Evolutionary conservation across 2,888 invertebrate species (phyloP).

Genomic region (Oscheius myriophilus): DNA sequence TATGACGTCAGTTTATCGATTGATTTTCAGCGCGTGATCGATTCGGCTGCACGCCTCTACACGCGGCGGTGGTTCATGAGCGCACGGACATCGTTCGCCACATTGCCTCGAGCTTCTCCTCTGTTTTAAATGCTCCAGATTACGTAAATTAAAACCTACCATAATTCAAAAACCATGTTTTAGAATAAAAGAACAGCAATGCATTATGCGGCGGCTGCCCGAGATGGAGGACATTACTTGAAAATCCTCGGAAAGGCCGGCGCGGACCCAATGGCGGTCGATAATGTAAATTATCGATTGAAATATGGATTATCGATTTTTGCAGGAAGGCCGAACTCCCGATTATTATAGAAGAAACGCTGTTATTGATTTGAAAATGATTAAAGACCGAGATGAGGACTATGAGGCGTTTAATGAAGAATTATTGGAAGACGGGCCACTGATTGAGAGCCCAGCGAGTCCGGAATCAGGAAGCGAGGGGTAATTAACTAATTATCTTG

Average conservation of each 20-base stretch:
- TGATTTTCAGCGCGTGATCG: slow-evolving; percentile 42
- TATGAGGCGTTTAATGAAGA: slow-evolving; percentile 53
- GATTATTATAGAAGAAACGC: slow-evolving; percentile 82
- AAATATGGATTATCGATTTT: slow-evolving; percentile 31
- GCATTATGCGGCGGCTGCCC: slow-evolving; percentile 85
- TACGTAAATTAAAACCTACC: slow-evolving; percentile 61
- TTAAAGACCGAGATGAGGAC: slow-evolving; percentile 60
- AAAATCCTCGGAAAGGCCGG: slow-evolving; percentile 81
- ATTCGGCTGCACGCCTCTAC: slow-evolving; percentile 76
- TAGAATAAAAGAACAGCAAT: slow-evolving; percentile 85
- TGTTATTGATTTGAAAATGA: slow-evolving; percentile 77
- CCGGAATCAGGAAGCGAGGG: slow-evolving; percentile 52
- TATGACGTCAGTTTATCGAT: neutral
- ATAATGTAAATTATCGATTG: slow-evolving; percentile 79
- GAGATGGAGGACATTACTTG: slow-evolving; percentile 77
- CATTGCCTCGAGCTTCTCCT: slow-evolving; percentile 78
- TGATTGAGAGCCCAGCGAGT: slow-evolving; percentile 47
- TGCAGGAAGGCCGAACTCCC: slow-evolving; percentile 83
- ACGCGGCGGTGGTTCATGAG: slow-evolving; percentile 87
- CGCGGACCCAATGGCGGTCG: slow-evolving; percentile 84
- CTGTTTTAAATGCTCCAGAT: slow-evolving; percentile 80
- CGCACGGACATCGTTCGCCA: slow-evolving; percentile 78
- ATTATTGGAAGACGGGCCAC: slow-evolving; percentile 52
- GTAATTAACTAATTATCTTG: slow-evolving; percentile 1
- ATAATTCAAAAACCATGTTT: slow-evolving; percentile 1